Evolutionary conservation across 2,113 vertebrate species (phyloP).

Genomic region (Pipa parva): DNA sequence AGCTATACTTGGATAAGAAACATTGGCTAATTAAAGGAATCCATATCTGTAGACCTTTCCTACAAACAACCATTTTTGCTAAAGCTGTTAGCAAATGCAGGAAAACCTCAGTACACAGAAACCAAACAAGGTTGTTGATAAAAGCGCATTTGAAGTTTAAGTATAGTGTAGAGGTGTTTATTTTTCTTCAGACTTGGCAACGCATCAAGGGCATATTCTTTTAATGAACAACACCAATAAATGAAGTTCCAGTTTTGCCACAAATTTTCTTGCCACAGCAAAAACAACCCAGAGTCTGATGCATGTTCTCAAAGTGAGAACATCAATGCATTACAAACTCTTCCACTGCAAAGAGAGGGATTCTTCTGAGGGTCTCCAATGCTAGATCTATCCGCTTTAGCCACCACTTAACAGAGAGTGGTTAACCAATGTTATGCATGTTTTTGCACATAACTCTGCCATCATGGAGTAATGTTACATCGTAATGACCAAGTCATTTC

Average conservation of each 20-base stretch:
- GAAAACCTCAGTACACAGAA: too few relatives aligned
- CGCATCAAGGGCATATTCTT: background rate
- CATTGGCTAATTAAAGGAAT: too few relatives aligned
- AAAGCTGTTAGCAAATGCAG: too few relatives aligned
- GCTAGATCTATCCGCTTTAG: conserved; percentile 1
- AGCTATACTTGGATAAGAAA: too few relatives aligned
- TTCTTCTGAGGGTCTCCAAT: background rate
- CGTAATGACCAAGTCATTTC: conserved; percentile 28
- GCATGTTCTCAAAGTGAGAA: background rate
- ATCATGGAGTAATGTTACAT: conserved; percentile 6
- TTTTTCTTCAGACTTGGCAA: conserved; percentile 5
- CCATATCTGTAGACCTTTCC: too few relatives aligned
- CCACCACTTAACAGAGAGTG: conserved; percentile 3
- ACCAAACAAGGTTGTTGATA: background rate
- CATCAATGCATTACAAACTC: background rate
- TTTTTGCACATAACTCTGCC: conserved; percentile 13
- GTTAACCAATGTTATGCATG: conserved; percentile 28
- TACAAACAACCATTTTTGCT: too few relatives aligned
- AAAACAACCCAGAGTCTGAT: too few relatives aligned
- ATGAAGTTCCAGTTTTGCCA: background rate
- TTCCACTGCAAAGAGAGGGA: conserved; percentile 9
- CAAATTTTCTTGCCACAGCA: background rate
- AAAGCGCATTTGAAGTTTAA: conserved; percentile 12
- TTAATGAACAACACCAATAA: background rate
- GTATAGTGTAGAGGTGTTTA: background rate